Evolutionary conservation across 1,140 invertebrate genomes (phyloP).

Genomic region (Dryas iulia): DNA sequence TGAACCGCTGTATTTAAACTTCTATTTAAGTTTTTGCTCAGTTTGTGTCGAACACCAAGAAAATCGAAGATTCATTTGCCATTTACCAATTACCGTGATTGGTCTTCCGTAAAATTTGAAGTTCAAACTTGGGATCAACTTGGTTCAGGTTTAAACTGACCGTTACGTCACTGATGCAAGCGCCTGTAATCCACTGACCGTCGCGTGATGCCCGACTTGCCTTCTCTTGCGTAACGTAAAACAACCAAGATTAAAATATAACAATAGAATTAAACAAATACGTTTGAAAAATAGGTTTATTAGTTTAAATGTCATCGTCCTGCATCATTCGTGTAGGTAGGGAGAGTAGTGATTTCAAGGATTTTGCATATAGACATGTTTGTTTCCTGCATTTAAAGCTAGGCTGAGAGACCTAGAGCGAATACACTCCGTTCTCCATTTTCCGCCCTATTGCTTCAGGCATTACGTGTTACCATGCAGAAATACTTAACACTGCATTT

Average conservation of each 20-base stretch:
- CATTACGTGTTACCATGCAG: too few species aligned
- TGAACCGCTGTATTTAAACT: not conserved
- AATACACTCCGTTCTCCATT: too few species aligned
- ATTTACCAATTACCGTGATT: constrained; percentile 24
- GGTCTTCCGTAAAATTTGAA: constrained; percentile 48
- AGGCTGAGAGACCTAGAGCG: too few species aligned
- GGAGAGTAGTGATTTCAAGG: too few species aligned
- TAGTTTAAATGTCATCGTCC: too few species aligned
- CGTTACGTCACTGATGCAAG: constrained; percentile 56
- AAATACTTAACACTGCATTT: too few species aligned
- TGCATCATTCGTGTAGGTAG: too few species aligned
- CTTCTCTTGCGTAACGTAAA: constrained; percentile 48
- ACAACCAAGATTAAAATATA: not conserved
- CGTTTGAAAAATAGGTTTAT: not conserved
- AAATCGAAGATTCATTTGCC: constrained; percentile 14
- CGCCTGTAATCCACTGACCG: constrained; percentile 38
- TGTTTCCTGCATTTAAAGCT: too few species aligned
- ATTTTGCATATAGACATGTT: too few species aligned
- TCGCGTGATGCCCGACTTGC: constrained; percentile 46
- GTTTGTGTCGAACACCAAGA: not conserved
- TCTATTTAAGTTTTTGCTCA: not conserved
- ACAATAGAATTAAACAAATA: not conserved
- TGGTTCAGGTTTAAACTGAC: constrained; percentile 40
- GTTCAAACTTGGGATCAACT: constrained; percentile 55
- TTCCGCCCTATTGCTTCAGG: too few species aligned